Evolutionary conservation across 2,113 vertebrate genomes (phyloP).

Genomic region (Carettochelys insculpta): DNA sequence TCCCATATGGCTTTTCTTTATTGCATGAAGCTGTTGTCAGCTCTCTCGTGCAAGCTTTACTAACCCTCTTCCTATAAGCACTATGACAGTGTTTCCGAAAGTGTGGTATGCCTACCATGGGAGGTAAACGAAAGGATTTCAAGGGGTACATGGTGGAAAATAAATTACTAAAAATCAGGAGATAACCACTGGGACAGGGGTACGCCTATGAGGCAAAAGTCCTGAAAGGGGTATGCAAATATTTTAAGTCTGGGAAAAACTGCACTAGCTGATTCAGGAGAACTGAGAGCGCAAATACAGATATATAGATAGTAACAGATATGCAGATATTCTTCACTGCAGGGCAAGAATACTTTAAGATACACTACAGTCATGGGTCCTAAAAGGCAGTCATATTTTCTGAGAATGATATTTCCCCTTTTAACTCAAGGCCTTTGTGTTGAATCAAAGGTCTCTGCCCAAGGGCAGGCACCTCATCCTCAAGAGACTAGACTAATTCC

Average conservation of each 20-base stretch:
- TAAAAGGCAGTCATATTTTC: background rate
- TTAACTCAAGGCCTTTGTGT: accelerated
- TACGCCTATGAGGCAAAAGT: too few relatives aligned
- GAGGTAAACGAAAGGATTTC: too few relatives aligned
- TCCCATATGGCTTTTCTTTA: background rate
- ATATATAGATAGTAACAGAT: too few relatives aligned
- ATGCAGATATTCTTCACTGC: background rate
- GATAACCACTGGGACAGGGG: too few relatives aligned
- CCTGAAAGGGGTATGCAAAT: too few relatives aligned
- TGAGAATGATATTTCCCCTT: accelerated
- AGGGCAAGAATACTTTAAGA: background rate
- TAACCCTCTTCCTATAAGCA: background rate
- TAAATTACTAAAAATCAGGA: too few relatives aligned
- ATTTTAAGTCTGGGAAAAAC: too few relatives aligned
- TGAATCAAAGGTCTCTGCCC: background rate
- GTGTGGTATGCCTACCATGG: too few relatives aligned
- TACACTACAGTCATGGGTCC: background rate
- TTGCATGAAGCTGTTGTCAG: conserved; percentile 21
- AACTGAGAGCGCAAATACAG: background rate
- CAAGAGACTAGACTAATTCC: accelerated
- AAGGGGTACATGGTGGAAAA: too few relatives aligned
- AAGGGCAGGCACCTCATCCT: background rate
- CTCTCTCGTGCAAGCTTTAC: background rate
- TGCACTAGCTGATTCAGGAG: too few relatives aligned
- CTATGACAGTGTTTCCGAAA: too few relatives aligned